Evolutionary conservation across 2,113 vertebrate species (phyloP).

Genomic region (Hemichromis elongatus): DNA sequence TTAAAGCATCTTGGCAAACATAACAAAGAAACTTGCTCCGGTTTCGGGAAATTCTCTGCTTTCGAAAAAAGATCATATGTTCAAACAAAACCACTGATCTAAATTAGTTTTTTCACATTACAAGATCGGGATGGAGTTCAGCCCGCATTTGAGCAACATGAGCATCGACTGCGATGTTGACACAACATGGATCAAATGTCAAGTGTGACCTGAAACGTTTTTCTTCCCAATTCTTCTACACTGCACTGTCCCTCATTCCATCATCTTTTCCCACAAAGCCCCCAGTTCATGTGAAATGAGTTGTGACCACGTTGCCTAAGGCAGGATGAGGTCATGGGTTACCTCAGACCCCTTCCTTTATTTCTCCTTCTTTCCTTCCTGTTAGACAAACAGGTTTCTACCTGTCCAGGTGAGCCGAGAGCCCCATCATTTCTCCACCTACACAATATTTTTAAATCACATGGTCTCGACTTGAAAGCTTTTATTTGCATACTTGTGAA

Average conservation of each 20-base stretch:
- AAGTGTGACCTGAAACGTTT: background rate
- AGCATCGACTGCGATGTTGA: background rate
- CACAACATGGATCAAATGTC: background rate
- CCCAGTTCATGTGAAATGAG: background rate
- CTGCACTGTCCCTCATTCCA: background rate
- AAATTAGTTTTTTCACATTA: background rate
- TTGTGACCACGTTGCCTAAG: background rate
- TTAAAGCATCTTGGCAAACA: background rate
- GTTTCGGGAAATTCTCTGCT: background rate
- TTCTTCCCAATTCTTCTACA: background rate
- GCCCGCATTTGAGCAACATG: background rate
- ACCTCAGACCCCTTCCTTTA: slow-evolving; percentile 1
- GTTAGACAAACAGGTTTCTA: slow-evolving; percentile 31
- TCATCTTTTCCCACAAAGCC: background rate
- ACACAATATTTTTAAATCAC: background rate
- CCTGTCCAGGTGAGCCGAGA: slow-evolving; percentile 26
- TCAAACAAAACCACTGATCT: background rate
- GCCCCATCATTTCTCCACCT: background rate
- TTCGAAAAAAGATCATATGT: background rate
- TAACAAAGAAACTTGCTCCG: background rate
- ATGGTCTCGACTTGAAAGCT: background rate
- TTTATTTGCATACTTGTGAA: background rate
- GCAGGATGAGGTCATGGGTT: slow-evolving; percentile 30
- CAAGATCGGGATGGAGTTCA: background rate
- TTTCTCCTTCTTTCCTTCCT: slow-evolving; percentile 16